Conservation (phyloP, 1,140 invertebrate species). For the Tigriopus japonicus region DNA sequence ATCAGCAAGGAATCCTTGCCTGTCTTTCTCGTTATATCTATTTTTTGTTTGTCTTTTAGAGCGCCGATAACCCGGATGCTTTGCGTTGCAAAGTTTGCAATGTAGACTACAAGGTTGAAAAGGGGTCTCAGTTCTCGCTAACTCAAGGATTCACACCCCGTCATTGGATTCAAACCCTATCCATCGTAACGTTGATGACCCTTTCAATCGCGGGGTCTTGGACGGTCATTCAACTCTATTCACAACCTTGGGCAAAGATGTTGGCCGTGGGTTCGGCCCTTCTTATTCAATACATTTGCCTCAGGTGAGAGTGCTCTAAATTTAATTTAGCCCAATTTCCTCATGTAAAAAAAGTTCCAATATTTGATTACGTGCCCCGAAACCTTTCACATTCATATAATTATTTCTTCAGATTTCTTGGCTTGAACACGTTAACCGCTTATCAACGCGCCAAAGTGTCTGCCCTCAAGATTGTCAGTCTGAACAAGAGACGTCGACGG, state of each 20-base stretch:
- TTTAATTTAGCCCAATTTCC: background rate
- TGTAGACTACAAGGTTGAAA: constrained; percentile 45
- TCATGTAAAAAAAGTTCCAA: background rate
- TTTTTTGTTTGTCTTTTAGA: constrained; percentile 26
- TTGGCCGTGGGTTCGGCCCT: constrained; percentile 55
- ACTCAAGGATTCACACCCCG: constrained; percentile 51
- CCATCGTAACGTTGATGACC: constrained; percentile 45
- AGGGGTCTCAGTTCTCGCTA: constrained; percentile 38
- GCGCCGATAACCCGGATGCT: constrained; percentile 40
- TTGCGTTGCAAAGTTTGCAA: constrained; percentile 54
- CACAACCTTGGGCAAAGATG: constrained; percentile 52
- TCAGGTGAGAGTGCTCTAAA: constrained; percentile 37
- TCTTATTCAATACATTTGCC: constrained; percentile 58
- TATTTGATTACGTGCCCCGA: background rate
- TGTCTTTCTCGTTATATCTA: background rate
- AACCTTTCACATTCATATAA: constrained; percentile 5
- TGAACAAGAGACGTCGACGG: background rate
- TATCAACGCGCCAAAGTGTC: constrained; percentile 73
- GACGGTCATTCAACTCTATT: constrained; percentile 55
- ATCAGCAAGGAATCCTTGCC: too few relatives aligned
- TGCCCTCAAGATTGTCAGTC: constrained; percentile 53
- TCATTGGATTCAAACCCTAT: constrained; percentile 54
- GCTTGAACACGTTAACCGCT: constrained; percentile 60
- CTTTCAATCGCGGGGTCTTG: constrained; percentile 52
- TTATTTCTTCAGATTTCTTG: constrained; percentile 41